These are phyloP conservation scores for Orchestes rusci DNA, from an alignment of 2,888 invertebrate genomes.

Conservation along the genomic window DNA sequence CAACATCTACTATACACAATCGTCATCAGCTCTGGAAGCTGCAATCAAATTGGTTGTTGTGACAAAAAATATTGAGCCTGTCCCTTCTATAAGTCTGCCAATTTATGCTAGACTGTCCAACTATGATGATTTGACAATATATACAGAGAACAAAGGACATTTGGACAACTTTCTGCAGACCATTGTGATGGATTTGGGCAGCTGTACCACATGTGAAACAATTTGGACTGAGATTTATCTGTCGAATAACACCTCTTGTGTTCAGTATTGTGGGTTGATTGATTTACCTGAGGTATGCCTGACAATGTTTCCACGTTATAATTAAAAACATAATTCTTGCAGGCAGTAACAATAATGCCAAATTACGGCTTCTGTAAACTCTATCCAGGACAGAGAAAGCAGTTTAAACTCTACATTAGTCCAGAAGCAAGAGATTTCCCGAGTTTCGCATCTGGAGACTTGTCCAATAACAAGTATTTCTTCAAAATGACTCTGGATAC, in stretches of 20 bases:
- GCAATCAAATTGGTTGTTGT: no score
- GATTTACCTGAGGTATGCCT: conserved; percentile 27
- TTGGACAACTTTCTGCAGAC: conserved; percentile 19
- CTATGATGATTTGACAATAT: conserved; percentile 21
- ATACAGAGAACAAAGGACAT: no score
- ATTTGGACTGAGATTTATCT: conserved; percentile 24
- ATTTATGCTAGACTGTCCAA: conserved; percentile 26
- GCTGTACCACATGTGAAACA: conserved; percentile 28
- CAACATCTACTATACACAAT: no score
- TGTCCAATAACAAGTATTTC: conserved; percentile 13
- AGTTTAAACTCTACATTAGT: conserved; percentile 21
- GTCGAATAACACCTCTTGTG: conserved; percentile 21
- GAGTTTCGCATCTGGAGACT: conserved; percentile 18
- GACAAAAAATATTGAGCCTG: no score
- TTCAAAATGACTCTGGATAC: conserved; percentile 23
- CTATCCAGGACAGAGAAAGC: conserved; percentile 21
- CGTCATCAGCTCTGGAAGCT: no score
- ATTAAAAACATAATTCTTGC: conserved; percentile 5
- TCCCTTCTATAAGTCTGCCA: conserved; percentile 24
- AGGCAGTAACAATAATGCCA: conserved; percentile 27
- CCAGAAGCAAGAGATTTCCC: conserved; percentile 26
- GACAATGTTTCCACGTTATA: background rate
- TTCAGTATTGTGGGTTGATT: conserved; percentile 28
- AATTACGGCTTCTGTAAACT: conserved; percentile 28
- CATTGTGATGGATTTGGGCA: conserved; percentile 25